Evolutionary conservation across 2,797 vertebrate genomes (phyloP).

Genomic region (Tenualosa ilisha): DNA sequence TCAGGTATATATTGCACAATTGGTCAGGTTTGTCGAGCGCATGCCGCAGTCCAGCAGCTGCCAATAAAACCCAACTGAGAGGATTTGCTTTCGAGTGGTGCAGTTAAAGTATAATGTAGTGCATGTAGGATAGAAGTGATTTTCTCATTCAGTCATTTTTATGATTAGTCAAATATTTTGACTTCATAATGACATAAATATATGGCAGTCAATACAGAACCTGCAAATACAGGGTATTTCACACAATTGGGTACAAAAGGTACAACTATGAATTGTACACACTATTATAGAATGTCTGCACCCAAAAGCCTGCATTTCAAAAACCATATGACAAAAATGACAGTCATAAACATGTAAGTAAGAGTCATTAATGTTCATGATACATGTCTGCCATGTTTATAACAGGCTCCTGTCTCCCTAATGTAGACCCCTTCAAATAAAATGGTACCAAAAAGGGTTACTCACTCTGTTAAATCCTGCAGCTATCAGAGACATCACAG

Average conservation of each 20-base stretch:
- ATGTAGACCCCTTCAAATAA: no score
- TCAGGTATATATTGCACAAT: slow-evolving; percentile 16
- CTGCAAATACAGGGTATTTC: neutral
- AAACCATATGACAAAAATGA: no score
- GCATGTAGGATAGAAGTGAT: neutral
- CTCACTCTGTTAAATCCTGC: slow-evolving; percentile 97
- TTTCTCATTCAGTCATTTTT: neutral
- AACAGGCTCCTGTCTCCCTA: no score
- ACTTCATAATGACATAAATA: no score
- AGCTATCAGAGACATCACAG: slow-evolving; percentile 89
- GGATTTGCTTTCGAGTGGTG: neutral
- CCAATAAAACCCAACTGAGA: neutral
- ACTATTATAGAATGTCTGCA: no score
- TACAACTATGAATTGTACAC: neutral
- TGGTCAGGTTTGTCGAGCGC: slow-evolving; percentile 19
- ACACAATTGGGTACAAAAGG: neutral
- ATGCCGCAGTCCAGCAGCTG: neutral
- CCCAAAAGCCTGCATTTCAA: no score
- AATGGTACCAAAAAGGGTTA: no score
- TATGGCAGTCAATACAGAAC: neutral
- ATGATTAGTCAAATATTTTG: neutral
- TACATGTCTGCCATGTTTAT: no score
- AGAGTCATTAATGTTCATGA: no score
- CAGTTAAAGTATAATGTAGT: neutral
- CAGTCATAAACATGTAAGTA: no score